Evolutionary conservation across 2,113 vertebrate genomes (phyloP).

Genomic region (Triplophysa dalaica): DNA sequence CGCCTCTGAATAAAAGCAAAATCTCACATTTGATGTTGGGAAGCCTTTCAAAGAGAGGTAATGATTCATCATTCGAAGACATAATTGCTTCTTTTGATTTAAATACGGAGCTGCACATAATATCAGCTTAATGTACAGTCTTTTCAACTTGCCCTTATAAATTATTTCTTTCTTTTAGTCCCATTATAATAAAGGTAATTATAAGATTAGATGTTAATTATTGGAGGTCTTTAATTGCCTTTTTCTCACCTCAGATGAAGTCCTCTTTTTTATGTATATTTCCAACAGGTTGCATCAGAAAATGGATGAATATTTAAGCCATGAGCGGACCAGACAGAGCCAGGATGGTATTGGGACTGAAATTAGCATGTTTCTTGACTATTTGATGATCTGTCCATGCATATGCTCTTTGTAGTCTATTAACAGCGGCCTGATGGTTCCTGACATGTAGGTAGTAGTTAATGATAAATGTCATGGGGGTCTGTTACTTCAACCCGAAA

Average conservation of each 20-base stretch:
- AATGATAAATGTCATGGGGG: not conserved
- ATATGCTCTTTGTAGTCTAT: constrained; percentile 27
- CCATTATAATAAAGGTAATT: constrained; percentile 77
- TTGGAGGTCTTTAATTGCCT: constrained; percentile 68
- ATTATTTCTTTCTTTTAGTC: constrained; percentile 72
- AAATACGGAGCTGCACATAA: constrained; percentile 75
- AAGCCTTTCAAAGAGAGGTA: constrained; percentile 68
- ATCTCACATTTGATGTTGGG: constrained; percentile 68
- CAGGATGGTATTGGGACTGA: constrained; percentile 44
- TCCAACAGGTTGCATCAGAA: constrained; percentile 44
- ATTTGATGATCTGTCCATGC: constrained; percentile 32
- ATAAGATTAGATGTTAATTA: constrained; percentile 78
- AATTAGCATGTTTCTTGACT: constrained; percentile 46
- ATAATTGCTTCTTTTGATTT: constrained; percentile 78
- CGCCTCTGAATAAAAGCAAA: constrained; percentile 59
- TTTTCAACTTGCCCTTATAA: constrained; percentile 69
- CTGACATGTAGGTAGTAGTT: not conserved
- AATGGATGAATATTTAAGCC: constrained; percentile 58
- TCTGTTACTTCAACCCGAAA: not conserved
- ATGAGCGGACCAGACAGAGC: constrained; percentile 48
- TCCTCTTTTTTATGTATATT: constrained; percentile 64
- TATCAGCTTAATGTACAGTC: constrained; percentile 70
- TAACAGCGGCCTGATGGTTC: constrained; percentile 9
- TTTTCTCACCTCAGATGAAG: constrained; percentile 58
- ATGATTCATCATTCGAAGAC: constrained; percentile 71